Base-by-base conservation (phyloP, 2,888 invertebrate species). In the Bellardia bayeri region DNA sequence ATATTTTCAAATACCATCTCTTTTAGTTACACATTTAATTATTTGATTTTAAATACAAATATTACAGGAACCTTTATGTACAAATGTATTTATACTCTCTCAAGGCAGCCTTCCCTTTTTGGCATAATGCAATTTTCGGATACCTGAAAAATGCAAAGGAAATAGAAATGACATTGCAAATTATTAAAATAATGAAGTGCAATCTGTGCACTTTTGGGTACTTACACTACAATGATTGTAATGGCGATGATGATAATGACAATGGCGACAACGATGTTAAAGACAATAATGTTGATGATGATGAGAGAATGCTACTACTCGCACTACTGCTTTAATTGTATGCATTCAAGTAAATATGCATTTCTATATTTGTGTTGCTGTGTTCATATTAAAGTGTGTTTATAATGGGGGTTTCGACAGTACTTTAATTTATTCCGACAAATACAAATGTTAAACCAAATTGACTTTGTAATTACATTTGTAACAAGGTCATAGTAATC, bases 171-270 rank as follows among this genome's bases (percentile, higher is more conserved):
- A 74, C 86, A 87, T 81, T 83, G 66, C 86, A 87, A 87, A 83
- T 87, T 87, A 83, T 83, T 83, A 80, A 83, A 87, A 87, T 87
- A 83, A 87, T 83, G 83, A 87, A 87, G 76, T 81, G 83, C 83
- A 87, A 87, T 87, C 83, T 87, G 83, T 83, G 86, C 64, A 81
- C 72, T 83, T 82, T 75, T 30, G 30, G 69, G 79, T 75, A 82
- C 74, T 79, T 83, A 71, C 66, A 63, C 37, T 13, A 63, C 61
- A 61, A 74, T 23, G 45, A 68, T 42, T 45, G 42, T 42, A 68
- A 63, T 61, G 61, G 5, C 23, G 66, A 51, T 37, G 74, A 16
- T 56, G 63, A 58, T 82, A 40, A 68, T 75, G 64, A 64, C 54
- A 23, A 78, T 30, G 51, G 51, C 16, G 13, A 23, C 2, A 45